phyloP scores from a whole-genome alignment of 1,140 invertebrate genomes.

The Subanguina moxae region DNA sequence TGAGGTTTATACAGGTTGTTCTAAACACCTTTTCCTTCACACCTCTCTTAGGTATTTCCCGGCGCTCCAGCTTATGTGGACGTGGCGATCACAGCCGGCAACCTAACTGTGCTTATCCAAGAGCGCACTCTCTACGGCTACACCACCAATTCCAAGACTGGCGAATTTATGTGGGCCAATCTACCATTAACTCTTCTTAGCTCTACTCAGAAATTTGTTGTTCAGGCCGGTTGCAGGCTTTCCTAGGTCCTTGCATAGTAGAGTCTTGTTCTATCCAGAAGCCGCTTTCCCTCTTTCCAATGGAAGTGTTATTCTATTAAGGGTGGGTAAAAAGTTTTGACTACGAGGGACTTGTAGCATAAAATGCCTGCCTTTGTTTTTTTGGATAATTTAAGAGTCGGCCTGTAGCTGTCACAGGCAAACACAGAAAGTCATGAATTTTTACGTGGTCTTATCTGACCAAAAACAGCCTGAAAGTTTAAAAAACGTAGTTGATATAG shows the following conservation, averaged over 20 bases:
- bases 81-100: conserved; percentile 35
- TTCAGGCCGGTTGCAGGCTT: conserved; percentile 9
- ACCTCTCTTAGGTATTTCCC: conserved; percentile 34
- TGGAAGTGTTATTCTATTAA: conserved; percentile 38
- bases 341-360: too few species aligned
- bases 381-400: too few species aligned
- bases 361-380: too few species aligned
- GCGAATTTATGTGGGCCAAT: conserved; percentile 21
- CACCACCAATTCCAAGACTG: conserved; percentile 17
- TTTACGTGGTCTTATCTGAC: too few species aligned
- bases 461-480: too few species aligned
- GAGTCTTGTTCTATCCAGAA: conserved; percentile 39
- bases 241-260: conserved; percentile 30
- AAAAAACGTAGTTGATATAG: too few species aligned
- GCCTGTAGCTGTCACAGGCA: too few species aligned
- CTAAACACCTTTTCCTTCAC: too few species aligned
- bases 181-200: not conserved
- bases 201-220: too few species aligned
- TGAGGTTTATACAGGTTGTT: too few species aligned
- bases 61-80: conserved; percentile 29
- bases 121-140: conserved; percentile 36
- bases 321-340: conserved; percentile 14
- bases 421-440: too few species aligned
- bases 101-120: conserved; percentile 35
- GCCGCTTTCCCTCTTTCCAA: conserved; percentile 37